A percentile compares a stretch with the other conserved stretches of the same genome.
Evolutionary conservation across 2,797 vertebrate genomes (phyloP).

Genomic region (Enteromius treurensis): DNA sequence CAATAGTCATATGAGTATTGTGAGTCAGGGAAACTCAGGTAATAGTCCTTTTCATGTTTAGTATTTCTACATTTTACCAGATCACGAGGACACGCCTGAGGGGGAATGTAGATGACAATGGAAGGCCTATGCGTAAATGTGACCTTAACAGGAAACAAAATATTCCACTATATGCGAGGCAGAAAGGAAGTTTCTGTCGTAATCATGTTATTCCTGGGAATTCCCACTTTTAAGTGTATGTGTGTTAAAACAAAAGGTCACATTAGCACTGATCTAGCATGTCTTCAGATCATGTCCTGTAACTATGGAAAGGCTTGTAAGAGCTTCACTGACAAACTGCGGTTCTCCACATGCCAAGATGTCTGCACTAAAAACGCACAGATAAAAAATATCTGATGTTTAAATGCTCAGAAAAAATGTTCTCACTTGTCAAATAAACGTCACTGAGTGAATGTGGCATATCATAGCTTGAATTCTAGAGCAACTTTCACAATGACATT

Average conservation of each 20-base stretch:
- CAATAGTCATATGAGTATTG: not conserved
- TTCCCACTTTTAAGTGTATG: not conserved
- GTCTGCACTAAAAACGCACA: not conserved
- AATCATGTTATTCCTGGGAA: not conserved
- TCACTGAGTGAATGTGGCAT: slow-evolving; percentile 5
- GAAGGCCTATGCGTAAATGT: not conserved
- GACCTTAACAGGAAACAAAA: not conserved
- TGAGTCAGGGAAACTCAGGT: not conserved
- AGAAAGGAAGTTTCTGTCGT: not conserved
- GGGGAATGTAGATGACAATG: not conserved
- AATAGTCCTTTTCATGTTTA: not conserved
- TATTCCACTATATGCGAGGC: not conserved
- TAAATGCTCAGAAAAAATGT: not conserved
- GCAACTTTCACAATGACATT: slow-evolving; percentile 5
- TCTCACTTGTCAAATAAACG: slow-evolving; percentile 24
- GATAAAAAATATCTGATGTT: not conserved
- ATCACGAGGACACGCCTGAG: not conserved
- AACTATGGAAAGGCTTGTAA: not conserved
- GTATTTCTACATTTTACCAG: not conserved
- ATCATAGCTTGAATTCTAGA: slow-evolving; percentile 16
- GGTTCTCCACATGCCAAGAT: not conserved
- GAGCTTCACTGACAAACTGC: not conserved
- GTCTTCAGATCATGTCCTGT: not conserved
- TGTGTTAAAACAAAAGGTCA: not conserved
- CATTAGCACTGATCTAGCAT: not conserved